phyloP scores from a whole-genome alignment of 1,140 invertebrate species.

The Lepidotrigona ventralis region DNA sequence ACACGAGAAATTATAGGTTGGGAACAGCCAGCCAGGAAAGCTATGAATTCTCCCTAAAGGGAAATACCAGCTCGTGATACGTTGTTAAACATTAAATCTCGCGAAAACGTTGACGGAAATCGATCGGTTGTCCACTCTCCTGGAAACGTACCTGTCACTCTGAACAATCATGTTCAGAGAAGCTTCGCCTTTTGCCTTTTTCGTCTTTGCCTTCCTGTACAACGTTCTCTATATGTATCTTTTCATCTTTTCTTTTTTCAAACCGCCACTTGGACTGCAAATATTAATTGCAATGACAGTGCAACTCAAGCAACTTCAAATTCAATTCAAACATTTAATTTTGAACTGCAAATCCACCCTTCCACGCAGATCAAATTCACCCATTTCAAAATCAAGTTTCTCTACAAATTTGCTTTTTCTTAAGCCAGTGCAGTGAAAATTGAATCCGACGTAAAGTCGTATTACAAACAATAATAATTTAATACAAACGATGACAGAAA shows the following conservation, averaged over 20 bases:
- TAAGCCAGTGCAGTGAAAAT: too few relatives aligned
- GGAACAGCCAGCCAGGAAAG: slow-evolving; percentile 29
- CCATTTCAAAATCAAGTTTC: too few relatives aligned
- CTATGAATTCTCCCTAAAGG: slow-evolving; percentile 20
- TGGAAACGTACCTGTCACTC: neutral
- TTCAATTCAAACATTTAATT: too few relatives aligned
- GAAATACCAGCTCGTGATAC: slow-evolving; percentile 14
- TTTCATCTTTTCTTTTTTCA: neutral
- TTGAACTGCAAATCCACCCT: too few relatives aligned
- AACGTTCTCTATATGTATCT: neutral
- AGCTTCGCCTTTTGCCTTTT: neutral
- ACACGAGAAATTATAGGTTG: slow-evolving; percentile 63
- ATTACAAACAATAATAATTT: too few relatives aligned
- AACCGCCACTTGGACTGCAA: too few relatives aligned
- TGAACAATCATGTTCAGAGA: neutral
- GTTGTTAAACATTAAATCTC: slow-evolving; percentile 42
- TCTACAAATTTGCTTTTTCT: too few relatives aligned
- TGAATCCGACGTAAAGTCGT: too few relatives aligned
- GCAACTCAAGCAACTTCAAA: too few relatives aligned
- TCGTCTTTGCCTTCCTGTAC: neutral
- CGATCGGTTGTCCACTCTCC: neutral
- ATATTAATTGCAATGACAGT: too few relatives aligned
- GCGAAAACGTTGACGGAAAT: slow-evolving; percentile 4
- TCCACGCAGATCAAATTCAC: too few relatives aligned
- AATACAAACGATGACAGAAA: too few relatives aligned